phyloP scores from a whole-genome alignment of 2,888 invertebrate genomes.

The Latrodectus hesperus region DNA sequence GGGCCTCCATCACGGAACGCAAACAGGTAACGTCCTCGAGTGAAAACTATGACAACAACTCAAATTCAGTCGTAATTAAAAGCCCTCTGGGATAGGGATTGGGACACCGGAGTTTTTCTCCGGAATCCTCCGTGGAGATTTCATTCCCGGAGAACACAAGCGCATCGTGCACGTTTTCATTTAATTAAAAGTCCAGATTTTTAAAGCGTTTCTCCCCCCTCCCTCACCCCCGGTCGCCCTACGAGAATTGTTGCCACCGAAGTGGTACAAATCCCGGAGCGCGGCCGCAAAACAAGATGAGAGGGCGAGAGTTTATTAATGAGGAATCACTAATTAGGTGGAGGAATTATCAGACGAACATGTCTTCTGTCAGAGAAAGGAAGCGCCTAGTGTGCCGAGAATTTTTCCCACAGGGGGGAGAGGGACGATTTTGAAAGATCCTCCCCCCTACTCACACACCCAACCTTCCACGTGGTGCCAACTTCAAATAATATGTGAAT shows the following conservation, averaged over 20 bases:
- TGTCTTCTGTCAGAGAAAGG: slow-evolving; percentile 45
- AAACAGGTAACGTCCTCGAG: too few species aligned
- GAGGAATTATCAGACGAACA: slow-evolving; percentile 54
- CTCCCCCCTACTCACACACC: neutral
- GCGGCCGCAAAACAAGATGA: slow-evolving; percentile 37
- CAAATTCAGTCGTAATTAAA: neutral
- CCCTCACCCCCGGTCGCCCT: neutral
- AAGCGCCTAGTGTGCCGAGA: slow-evolving; percentile 4
- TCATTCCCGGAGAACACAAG: neutral
- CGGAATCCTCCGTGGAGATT: neutral
- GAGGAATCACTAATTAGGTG: slow-evolving; percentile 63
- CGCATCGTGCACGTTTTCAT: slow-evolving; percentile 7
- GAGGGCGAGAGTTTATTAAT: slow-evolving; percentile 55
- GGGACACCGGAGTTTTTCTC: neutral
- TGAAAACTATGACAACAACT: neutral
- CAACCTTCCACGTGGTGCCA: slow-evolving; percentile 34
- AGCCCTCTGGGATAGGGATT: slow-evolving; percentile 1
- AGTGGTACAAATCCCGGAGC: slow-evolving; percentile 18
- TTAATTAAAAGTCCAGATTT: slow-evolving; percentile 48
- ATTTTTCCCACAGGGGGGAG: slow-evolving; percentile 62
- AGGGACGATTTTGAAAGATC: slow-evolving; percentile 35
- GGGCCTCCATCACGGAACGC: too few species aligned
- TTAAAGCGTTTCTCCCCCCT: slow-evolving; percentile 6
- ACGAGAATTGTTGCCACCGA: slow-evolving; percentile 30
- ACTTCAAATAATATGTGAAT: slow-evolving; percentile 33